Conservation (phyloP, 2,888 invertebrate genomes). For the Amaurobius ferox region DNA sequence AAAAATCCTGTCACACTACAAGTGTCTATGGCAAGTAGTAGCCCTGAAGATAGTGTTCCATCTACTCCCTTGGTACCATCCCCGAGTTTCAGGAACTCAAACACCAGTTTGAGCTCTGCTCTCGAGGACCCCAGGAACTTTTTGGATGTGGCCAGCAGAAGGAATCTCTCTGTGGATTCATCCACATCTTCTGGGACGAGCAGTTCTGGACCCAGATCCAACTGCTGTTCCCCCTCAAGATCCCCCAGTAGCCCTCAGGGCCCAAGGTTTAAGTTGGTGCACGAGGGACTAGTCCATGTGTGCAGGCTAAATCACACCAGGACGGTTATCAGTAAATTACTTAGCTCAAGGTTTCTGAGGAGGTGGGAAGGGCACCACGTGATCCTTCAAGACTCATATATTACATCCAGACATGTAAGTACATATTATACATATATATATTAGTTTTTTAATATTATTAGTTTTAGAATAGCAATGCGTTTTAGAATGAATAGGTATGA, state of each 20-base stretch:
- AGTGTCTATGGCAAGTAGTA: conserved; percentile 35
- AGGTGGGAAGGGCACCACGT: conserved; percentile 88
- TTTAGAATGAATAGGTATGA: too few relatives aligned
- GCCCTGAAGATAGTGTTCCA: conserved; percentile 30
- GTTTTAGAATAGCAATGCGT: too few relatives aligned
- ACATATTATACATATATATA: too few relatives aligned
- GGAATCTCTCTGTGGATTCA: conserved; percentile 53
- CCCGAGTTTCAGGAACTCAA: conserved; percentile 42
- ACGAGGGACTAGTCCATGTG: conserved; percentile 85
- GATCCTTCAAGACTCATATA: conserved; percentile 83
- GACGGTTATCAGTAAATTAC: conserved; percentile 87
- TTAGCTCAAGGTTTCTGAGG: conserved; percentile 86
- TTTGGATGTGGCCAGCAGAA: background rate
- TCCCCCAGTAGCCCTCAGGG: conserved; percentile 74
- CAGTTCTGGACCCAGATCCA: conserved; percentile 15
- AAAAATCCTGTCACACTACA: conserved; percentile 31
- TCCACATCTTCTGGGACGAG: conserved; percentile 18
- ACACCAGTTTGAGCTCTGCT: conserved; percentile 26
- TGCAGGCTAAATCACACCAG: conserved; percentile 87
- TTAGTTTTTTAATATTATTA: too few relatives aligned
- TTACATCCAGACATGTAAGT: conserved; percentile 86
- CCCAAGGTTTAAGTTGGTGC: conserved; percentile 82
- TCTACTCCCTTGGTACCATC: conserved; percentile 38
- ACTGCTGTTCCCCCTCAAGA: conserved; percentile 51
- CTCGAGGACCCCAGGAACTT: conserved; percentile 32